Conservation (phyloP, 2,797 vertebrate species). For the Scolopax rusticola region DNA sequence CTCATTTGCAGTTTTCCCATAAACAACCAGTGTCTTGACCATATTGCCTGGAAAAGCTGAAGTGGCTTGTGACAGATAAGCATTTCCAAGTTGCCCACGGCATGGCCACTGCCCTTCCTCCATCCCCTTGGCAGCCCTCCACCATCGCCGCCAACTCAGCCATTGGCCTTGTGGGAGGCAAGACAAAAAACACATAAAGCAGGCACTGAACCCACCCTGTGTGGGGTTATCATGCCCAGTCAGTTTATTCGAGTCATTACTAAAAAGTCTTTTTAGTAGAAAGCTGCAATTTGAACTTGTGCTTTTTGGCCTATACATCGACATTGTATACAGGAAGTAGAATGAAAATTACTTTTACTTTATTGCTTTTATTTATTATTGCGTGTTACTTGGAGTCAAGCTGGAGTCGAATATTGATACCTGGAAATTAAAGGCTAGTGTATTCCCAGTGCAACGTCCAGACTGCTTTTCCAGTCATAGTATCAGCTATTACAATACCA, state of each 20-base stretch:
- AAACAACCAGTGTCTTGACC: neutral
- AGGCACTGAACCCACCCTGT: neutral
- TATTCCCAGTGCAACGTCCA: neutral
- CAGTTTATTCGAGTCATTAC: neutral
- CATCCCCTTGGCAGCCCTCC: neutral
- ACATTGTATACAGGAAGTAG: neutral
- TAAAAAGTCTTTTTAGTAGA: neutral
- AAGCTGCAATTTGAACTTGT: neutral
- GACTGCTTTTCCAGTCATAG: neutral
- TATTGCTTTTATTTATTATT: neutral
- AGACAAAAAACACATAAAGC: neutral
- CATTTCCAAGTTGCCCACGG: fast-evolving
- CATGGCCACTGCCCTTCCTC: fast-evolving
- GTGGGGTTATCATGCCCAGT: neutral
- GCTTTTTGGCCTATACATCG: neutral
- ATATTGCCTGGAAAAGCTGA: fast-evolving
- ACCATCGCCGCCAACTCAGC: fast-evolving
- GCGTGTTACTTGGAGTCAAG: neutral
- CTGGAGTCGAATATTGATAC: neutral
- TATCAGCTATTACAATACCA: neutral
- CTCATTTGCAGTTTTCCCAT: neutral
- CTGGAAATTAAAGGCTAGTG: neutral
- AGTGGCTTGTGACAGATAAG: neutral
- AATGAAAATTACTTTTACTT: neutral
- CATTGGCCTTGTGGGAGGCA: neutral